Conservation (phyloP, 2,888 invertebrate genomes). For the Eilema depressum region DNA sequence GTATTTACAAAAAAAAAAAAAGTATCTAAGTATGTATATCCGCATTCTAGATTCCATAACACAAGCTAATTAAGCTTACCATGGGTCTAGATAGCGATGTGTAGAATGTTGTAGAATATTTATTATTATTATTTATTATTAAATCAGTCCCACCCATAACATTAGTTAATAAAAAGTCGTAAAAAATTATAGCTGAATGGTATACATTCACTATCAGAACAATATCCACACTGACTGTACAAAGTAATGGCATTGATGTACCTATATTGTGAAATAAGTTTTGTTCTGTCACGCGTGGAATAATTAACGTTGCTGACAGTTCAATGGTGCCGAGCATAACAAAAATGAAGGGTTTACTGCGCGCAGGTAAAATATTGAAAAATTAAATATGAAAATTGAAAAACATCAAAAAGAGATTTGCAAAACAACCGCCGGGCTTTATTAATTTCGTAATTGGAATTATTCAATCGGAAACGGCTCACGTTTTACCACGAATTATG, state of each 20-base stretch:
- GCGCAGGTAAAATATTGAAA: slow-evolving; percentile 22
- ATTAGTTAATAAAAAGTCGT: no score
- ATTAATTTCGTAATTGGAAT: slow-evolving; percentile 50
- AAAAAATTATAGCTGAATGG: background rate
- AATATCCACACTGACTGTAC: background rate
- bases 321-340: background rate
- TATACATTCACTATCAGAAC: background rate
- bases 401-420: slow-evolving; percentile 17
- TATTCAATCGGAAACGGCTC: slow-evolving; percentile 49
- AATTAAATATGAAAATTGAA: slow-evolving; percentile 34
- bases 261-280: background rate
- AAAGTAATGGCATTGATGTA: slow-evolving; percentile 7
- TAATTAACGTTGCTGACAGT: slow-evolving; percentile 27
- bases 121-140: no score
- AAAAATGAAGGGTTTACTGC: slow-evolving; percentile 23
- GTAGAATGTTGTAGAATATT: no score
- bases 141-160: no score
- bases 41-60: no score
- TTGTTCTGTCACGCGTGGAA: background rate
- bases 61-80: no score
- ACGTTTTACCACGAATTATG: slow-evolving; percentile 28
- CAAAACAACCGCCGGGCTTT: slow-evolving; percentile 31
- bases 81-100: no score
- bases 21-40: no score
- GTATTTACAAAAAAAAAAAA: no score